Percentiles rank a stretch among this genome's conserved stretches.
These are phyloP conservation scores for Piscicola geometra DNA, from an alignment of 2,888 invertebrate genomes.

Conservation along the genomic window DNA sequence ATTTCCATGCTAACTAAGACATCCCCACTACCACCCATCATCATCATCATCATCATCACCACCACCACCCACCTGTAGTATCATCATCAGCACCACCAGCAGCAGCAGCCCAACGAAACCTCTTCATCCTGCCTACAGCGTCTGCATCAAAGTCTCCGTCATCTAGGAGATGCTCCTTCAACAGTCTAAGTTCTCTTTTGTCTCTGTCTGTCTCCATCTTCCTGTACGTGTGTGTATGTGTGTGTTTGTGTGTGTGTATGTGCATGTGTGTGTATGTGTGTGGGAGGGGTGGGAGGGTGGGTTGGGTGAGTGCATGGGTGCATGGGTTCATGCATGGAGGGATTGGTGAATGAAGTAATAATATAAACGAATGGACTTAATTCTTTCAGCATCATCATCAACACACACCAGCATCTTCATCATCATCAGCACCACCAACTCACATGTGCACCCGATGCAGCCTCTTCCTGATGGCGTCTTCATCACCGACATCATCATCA, in stretches of 20 bases:
- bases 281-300: neutral
- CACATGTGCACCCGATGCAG: conserved; percentile 80
- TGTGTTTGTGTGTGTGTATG: neutral
- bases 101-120: conserved; percentile 80
- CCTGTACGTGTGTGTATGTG: conserved; percentile 46
- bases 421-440: conserved; percentile 51
- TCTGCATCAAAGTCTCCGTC: conserved; percentile 79
- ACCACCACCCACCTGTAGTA: neutral
- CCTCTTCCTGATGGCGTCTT: conserved; percentile 71
- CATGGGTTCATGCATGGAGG: neutral
- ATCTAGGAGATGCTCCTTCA: conserved; percentile 81
- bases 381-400: too few species aligned
- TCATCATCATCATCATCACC: neutral
- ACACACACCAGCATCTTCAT: neutral
- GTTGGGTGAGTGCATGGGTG: neutral
- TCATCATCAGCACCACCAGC: neutral
- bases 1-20: too few species aligned
- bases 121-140: conserved; percentile 70
- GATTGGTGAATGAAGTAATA: neutral
- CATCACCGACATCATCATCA: conserved; percentile 70
- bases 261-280: neutral
- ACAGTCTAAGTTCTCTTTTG: conserved; percentile 72
- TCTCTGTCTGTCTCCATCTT: conserved; percentile 81
- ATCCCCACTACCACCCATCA: neutral
- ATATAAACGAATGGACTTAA: too few species aligned